These are phyloP conservation scores for Metopia argyrocephala DNA, from an alignment of 2,888 invertebrate genomes.

Conservation along the genomic window DNA sequence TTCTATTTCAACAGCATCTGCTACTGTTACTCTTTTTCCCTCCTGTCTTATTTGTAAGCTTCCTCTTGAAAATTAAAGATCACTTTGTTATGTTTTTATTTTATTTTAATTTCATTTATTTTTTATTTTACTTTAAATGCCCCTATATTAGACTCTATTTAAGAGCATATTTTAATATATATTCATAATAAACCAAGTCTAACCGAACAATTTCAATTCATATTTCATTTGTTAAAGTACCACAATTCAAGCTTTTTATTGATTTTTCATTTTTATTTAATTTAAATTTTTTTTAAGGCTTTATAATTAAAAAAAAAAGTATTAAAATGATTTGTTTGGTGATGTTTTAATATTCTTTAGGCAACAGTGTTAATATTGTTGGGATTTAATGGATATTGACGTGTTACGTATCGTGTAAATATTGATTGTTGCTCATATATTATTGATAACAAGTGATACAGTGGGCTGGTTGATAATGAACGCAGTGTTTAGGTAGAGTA, in stretches of 20 bases:
- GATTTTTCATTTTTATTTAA: not conserved
- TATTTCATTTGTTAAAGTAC: not conserved
- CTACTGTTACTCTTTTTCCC: not conserved
- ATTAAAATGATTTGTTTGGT: not conserved
- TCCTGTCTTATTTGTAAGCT: constrained; percentile 8
- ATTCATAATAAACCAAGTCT: constrained; percentile 1
- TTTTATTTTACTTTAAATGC: not conserved
- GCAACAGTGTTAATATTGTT: not conserved
- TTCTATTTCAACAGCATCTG: constrained; percentile 31
- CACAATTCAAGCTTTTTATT: not conserved
- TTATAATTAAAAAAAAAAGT: not conserved
- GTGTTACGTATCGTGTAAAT: not conserved
- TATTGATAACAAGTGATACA: not conserved
- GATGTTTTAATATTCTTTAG: not conserved
- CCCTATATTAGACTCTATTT: not conserved
- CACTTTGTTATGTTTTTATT: not conserved
- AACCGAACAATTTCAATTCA: not conserved
- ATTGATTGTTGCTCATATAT: not conserved
- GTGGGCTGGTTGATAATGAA: not conserved
- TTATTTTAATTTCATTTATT: not conserved
- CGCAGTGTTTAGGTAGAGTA: too few species aligned
- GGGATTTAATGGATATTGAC: not conserved
- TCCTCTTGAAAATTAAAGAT: constrained; percentile 20
- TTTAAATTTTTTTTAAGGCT: too few species aligned
- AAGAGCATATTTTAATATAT: not conserved